These are phyloP conservation scores for Drosophila subsilvestris DNA, from an alignment of 2,888 invertebrate species.

Conservation along the genomic window DNA sequence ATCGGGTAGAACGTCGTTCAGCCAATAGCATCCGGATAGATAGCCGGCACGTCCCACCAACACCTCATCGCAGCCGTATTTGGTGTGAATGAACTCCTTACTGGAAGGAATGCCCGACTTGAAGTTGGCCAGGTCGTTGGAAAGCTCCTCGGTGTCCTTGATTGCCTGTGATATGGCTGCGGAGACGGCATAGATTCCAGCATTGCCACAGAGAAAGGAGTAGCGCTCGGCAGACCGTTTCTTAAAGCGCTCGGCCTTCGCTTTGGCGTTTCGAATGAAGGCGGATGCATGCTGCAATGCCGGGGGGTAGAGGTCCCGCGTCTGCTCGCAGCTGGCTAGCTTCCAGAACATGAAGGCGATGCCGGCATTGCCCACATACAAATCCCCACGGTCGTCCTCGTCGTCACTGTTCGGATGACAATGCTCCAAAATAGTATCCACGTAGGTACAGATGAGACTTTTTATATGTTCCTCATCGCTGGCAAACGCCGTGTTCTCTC, in stretches of 20 bases:
- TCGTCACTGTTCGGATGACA: conserved; percentile 78
- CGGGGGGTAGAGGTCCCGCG: conserved; percentile 84
- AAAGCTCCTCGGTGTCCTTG: conserved; percentile 84
- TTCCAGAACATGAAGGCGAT: conserved; percentile 91
- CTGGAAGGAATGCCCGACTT: conserved; percentile 83
- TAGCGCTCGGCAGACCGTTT: conserved; percentile 86
- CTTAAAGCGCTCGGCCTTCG: conserved; percentile 84
- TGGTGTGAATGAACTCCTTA: conserved; percentile 86
- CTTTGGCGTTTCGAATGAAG: conserved; percentile 87
- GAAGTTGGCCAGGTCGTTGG: conserved; percentile 82
- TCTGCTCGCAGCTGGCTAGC: conserved; percentile 86
- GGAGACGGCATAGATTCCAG: conserved; percentile 90
- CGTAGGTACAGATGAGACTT: conserved; percentile 82
- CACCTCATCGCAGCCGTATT: conserved; percentile 91
- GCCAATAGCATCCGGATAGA: conserved; percentile 90
- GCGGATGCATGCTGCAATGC: conserved; percentile 87
- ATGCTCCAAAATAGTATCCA: conserved; percentile 82
- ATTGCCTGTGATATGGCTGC: conserved; percentile 86
- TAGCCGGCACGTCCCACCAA: conserved; percentile 94
- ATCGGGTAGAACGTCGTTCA: conserved; percentile 84
- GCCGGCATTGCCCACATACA: conserved; percentile 85
- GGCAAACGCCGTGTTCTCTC: conserved; percentile 67
- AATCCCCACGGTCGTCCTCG: conserved; percentile 82
- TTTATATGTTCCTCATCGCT: conserved; percentile 82
- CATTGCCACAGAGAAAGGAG: conserved; percentile 91